These are phyloP conservation scores for Leptobrachium leishanense DNA, from an alignment of 2,113 vertebrate species.

Conservation along the genomic window DNA sequence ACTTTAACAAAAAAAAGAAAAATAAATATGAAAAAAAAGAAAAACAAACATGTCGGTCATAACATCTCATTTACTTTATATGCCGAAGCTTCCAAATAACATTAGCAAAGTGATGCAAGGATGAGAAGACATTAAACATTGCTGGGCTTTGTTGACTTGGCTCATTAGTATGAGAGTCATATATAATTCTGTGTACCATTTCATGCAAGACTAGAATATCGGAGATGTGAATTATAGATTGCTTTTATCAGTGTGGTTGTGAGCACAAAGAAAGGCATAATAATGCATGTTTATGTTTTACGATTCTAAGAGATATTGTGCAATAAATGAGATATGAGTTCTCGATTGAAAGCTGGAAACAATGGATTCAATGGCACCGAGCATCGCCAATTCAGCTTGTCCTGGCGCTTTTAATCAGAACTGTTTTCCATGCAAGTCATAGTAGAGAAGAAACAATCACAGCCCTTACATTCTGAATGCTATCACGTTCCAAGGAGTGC, in stretches of 20 bases:
- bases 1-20: too few relatives aligned
- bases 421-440: conserved; percentile 34
- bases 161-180: conserved; percentile 55
- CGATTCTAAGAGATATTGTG: conserved; percentile 20
- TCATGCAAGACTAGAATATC: conserved; percentile 48
- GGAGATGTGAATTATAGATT: conserved; percentile 54
- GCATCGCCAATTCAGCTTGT: conserved; percentile 53
- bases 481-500: conserved; percentile 65
- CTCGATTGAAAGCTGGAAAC: conserved; percentile 46
- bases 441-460: conserved; percentile 59
- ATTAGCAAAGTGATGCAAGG: conserved; percentile 40
- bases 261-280: conserved; percentile 41
- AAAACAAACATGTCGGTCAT: neutral
- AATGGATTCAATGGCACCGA: conserved; percentile 53
- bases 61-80: conserved; percentile 38
- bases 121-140: conserved; percentile 56
- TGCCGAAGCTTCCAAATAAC: conserved; percentile 56
- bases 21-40: too few relatives aligned
- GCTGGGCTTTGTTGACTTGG: conserved; percentile 40
- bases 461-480: conserved; percentile 57
- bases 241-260: conserved; percentile 51
- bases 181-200: conserved; percentile 54
- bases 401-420: conserved; percentile 52
- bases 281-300: conserved; percentile 46
- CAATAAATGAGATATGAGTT: conserved; percentile 1